These are phyloP conservation scores for Tachysurus fulvidraco DNA, from an alignment of 2,113 vertebrate species.

Conservation along the genomic window DNA sequence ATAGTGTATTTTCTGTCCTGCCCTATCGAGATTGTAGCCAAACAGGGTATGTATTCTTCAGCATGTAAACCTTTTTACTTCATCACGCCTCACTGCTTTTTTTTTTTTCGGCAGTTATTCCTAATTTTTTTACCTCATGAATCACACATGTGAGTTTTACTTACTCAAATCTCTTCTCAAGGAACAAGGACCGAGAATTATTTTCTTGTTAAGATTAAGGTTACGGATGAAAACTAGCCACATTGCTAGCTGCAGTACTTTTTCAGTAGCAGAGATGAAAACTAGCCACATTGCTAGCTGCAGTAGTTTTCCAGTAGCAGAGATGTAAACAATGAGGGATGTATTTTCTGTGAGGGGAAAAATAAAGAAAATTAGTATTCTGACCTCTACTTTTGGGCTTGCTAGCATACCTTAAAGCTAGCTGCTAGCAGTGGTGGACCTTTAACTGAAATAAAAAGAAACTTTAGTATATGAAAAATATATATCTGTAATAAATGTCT, in stretches of 20 bases:
- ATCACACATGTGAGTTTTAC: background rate
- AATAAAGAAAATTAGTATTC: background rate
- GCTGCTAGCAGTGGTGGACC: background rate
- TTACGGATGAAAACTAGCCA: background rate
- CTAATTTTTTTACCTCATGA: background rate
- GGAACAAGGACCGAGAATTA: background rate
- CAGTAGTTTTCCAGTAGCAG: background rate
- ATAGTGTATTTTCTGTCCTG: conserved; percentile 99
- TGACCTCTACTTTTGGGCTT: background rate
- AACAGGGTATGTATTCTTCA: conserved; percentile 91
- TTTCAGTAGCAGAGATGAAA: background rate
- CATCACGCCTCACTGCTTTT: conserved; percentile 55
- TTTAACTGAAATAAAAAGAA: background rate
- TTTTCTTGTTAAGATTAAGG: background rate
- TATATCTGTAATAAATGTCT: background rate
- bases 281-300: background rate
- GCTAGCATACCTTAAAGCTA: background rate
- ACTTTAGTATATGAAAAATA: background rate
- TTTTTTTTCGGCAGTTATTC: conserved; percentile 44
- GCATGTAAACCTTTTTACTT: conserved; percentile 68
- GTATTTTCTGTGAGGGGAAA: background rate
- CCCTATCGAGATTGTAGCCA: conserved; percentile 98
- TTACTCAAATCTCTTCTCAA: background rate
- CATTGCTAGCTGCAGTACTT: background rate
- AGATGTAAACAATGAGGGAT: too few species aligned